Evolutionary conservation across 1,140 invertebrate genomes (phyloP), one percentile per base, ranked within the genome.

Genomic region (Melanaphis sacchari): DNA sequence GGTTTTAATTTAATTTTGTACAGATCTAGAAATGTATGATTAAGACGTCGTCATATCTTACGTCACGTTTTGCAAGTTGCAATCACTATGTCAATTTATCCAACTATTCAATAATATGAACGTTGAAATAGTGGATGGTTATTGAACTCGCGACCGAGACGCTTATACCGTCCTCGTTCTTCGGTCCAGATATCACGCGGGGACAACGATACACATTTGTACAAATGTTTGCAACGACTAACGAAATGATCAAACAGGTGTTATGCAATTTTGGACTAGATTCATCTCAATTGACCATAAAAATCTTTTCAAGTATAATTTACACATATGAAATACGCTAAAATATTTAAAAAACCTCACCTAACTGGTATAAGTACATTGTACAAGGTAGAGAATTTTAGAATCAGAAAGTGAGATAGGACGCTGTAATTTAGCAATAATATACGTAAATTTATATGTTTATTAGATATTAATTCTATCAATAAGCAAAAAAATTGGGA

Each of bases 201-300:
- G 21, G n/a, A 38, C 87, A 21, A 52, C n/a, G 18, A 59, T 31
- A 43, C 41, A 21, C 18, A 38, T 84, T n/a, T 4, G 31, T 24
- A 22, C 18, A 85, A 26, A 11, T 43, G 2, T n/a, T 21, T 46
- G 54, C 31, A 59, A 59, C 54, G 54, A 59, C 46, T 49, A 49
- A 89, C 8, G 26, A 87, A 87, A 46, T 46, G 26, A 15, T 26
- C 84, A 87, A 89, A 89, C 87, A n/a, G n/a, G 21, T 8, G 46
- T 89, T 89, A 52, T 38, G 87, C 46, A 89, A 89, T 52, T 89
- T 89, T 24, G 87, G 46, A 52, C 87, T 89, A 89, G 87, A 89
- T 89, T 89, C 46, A 9, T 52, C n/a, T 22, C 46, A 89, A 89
- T 46, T 89, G 87, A 52, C 87, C 87, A 89, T 89, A 89, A 89